phyloP scores from a whole-genome alignment of 2,797 vertebrate genomes.

The Furcifer pardalis region DNA sequence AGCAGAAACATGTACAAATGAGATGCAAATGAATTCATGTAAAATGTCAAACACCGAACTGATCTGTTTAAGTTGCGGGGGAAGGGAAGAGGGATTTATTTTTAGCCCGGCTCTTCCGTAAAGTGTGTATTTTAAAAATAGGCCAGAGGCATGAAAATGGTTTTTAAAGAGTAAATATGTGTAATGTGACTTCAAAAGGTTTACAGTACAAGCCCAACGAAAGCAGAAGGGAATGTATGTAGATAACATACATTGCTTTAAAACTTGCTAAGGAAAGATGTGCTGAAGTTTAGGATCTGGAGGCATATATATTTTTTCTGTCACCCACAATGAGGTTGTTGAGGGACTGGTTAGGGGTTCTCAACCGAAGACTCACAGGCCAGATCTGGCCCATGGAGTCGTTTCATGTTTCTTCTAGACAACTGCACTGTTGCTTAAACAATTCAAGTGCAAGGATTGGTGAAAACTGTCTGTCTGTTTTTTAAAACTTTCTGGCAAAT shows the following conservation, averaged over 20 bases:
- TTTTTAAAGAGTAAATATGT: conserved; percentile 42
- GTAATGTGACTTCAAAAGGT: conserved; percentile 32
- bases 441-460: no score
- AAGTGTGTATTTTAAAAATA: conserved; percentile 70
- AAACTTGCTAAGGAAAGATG: conserved; percentile 12
- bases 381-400: no score
- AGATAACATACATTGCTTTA: conserved; percentile 6
- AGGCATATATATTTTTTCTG: no score
- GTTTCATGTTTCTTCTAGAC: no score
- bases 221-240: conserved; percentile 20
- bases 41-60: conserved; percentile 81
- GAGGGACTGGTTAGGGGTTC: no score
- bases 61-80: conserved; percentile 62
- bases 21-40: conserved; percentile 84
- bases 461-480: no score
- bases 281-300: background rate
- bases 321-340: no score
- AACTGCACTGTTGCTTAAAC: no score
- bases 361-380: no score
- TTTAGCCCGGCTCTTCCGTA: conserved; percentile 69
- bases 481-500: no score
- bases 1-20: conserved; percentile 80
- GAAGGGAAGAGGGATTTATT: conserved; percentile 66
- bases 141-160: conserved; percentile 50
- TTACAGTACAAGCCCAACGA: conserved; percentile 9